Percentiles rank a stretch among this genome's conserved stretches.
Evolutionary conservation across 2,113 vertebrate species (phyloP).

Genomic region (Macaca mulatta): DNA sequence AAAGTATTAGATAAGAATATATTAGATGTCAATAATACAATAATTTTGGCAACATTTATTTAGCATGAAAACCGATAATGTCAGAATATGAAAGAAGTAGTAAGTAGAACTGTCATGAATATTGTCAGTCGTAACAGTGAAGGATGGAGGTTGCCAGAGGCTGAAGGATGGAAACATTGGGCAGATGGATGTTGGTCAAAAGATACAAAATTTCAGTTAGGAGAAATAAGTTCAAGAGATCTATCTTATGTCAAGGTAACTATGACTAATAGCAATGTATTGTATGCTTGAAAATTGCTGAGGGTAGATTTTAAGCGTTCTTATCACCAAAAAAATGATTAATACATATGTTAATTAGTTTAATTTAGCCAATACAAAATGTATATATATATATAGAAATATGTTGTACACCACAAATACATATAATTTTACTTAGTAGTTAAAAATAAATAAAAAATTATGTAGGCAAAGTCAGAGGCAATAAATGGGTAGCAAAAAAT

Average conservation of each 20-base stretch:
- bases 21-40: not conserved
- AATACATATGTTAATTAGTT: not conserved
- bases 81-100: not conserved
- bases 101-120: not conserved
- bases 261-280: not conserved
- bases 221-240: not conserved
- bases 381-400: not conserved
- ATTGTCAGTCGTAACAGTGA: not conserved
- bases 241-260: not conserved
- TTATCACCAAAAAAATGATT: not conserved
- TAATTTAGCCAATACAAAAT: not conserved
- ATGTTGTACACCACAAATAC: not conserved
- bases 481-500: not conserved
- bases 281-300: not conserved
- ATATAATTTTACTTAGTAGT: not conserved
- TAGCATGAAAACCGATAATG: not conserved
- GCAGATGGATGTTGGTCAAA: not conserved
- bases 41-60: conserved; percentile 21
- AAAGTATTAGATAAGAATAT: not conserved
- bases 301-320: not conserved
- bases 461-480: not conserved
- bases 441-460: not conserved
- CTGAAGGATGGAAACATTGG: not conserved
- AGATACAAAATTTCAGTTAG: not conserved
- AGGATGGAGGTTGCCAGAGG: not conserved